Evolutionary conservation across 2,113 vertebrate species (phyloP), one percentile per base, ranked within the genome.

Genomic region (Colossoma macropomum): DNA sequence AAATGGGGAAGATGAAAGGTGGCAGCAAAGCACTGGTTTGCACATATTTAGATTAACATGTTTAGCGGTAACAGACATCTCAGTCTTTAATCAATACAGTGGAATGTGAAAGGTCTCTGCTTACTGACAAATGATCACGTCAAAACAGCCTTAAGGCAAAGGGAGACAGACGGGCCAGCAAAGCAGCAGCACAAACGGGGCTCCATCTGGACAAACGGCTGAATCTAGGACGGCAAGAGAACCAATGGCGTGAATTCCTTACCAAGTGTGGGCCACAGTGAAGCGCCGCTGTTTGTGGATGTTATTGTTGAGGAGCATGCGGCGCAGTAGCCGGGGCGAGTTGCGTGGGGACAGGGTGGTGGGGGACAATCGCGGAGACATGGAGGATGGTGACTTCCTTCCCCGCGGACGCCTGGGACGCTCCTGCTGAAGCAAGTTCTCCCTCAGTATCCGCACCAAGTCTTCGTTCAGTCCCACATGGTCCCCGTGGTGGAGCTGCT

Each of bases 211-310:
- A 69, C n/a, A 27, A 30, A 7, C 52, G 15, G 23, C 0, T 52
- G 27, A 52, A 56, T 9, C 4, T 28, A 25, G 16, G 6, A 45
- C 16, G 23, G 16, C 0, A 0, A 27, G 56, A 52, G 79, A 71
- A 65, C 2, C 68, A 15, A 13, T 0, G 45, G 8, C 17, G 45
- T 48, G 11, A 4, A 23, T 21, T 45, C 65, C 95, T 96, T 96
- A 96, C 96, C 96, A 96, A n/a, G 96, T 96, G 89, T 96, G 95
- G 34, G 96, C 95, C 87, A 96, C 96, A 0, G 95, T 96, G 90
- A 96, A 96, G 23, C 96, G 92, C 41, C 95, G 89, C 85, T 95
- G 95, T 83, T 96, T 96, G 56, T 94, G 94, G 90, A 94, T 93
- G 87, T 94, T 95, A 89, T 93, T 95, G 32, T 82, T 96, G 54